These are phyloP conservation scores for Diadromus collaris DNA, from an alignment of 2,888 invertebrate species.

Conservation along the genomic window DNA sequence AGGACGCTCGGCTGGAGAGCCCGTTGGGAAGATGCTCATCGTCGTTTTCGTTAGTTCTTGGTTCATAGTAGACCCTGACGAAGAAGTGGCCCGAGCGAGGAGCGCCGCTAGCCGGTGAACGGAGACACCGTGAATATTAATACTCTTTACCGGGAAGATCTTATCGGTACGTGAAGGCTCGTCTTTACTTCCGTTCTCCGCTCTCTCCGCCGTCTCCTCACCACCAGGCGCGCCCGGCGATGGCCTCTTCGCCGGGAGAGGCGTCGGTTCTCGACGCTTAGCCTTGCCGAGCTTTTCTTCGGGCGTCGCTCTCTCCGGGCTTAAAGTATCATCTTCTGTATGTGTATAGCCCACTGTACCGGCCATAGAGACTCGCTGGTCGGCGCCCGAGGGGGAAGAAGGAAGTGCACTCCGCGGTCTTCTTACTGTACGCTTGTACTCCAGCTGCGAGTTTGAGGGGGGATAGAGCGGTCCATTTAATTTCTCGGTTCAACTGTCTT, in stretches of 20 bases:
- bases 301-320: conserved; percentile 26
- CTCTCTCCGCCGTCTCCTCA: background rate
- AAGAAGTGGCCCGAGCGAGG: conserved; percentile 40
- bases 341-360: conserved; percentile 6
- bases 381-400: background rate
- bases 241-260: conserved; percentile 47
- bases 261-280: conserved; percentile 33
- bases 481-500: conserved; percentile 28
- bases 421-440: background rate
- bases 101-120: conserved; percentile 29
- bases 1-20: conserved; percentile 4
- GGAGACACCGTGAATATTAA: conserved; percentile 76
- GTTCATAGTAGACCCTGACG: conserved; percentile 22
- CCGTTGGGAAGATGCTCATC: conserved; percentile 17
- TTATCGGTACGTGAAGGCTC: conserved; percentile 71
- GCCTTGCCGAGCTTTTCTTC: conserved; percentile 29
- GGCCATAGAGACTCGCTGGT: background rate
- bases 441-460: background rate
- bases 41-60: conserved; percentile 29
- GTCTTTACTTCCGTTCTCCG: conserved; percentile 69
- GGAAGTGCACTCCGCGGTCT: conserved; percentile 35
- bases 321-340: conserved; percentile 19
- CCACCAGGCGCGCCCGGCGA: conserved; percentile 17
- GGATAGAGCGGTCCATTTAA: conserved; percentile 28
- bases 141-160: conserved; percentile 73